These are phyloP conservation scores for Oxyteleia sp. DNA, from an alignment of 2,888 invertebrate genomes.

Conservation along the genomic window DNA sequence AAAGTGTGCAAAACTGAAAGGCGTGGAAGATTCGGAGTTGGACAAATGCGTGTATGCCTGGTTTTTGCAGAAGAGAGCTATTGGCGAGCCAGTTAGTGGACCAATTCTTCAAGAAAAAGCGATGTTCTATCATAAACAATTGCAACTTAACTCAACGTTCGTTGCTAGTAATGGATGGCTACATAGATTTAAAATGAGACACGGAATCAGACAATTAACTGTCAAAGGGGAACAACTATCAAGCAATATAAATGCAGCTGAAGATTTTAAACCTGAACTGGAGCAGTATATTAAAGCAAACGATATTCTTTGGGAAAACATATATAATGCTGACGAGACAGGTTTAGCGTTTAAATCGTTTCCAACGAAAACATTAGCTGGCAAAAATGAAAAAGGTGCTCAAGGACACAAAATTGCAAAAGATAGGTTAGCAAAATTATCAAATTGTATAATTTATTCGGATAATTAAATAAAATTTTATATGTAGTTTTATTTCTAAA, in stretches of 20 bases:
- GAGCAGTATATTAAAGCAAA: background rate
- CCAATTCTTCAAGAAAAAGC: no score
- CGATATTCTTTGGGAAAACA: constrained; percentile 29
- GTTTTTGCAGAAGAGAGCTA: no score
- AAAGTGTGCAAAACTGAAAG: no score
- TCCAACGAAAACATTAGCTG: constrained; percentile 67
- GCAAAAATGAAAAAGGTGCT: constrained; percentile 66
- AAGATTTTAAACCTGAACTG: background rate
- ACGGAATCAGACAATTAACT: no score
- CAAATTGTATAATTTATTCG: background rate
- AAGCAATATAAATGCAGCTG: background rate
- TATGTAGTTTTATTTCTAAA: background rate
- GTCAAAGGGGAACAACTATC: constrained; percentile 28
- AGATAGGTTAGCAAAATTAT: constrained; percentile 55
- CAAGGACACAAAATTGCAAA: constrained; percentile 75
- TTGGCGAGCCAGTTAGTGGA: no score
- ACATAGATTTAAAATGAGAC: no score
- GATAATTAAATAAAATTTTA: background rate
- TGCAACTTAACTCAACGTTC: no score
- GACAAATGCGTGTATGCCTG: no score
- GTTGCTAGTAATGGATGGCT: no score
- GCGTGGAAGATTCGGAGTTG: no score
- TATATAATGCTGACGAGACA: constrained; percentile 77
- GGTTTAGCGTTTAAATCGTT: constrained; percentile 74
- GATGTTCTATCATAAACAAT: no score